Evolutionary conservation across 2,888 invertebrate genomes (phyloP).

Genomic region (Laspeyria flexula): DNA sequence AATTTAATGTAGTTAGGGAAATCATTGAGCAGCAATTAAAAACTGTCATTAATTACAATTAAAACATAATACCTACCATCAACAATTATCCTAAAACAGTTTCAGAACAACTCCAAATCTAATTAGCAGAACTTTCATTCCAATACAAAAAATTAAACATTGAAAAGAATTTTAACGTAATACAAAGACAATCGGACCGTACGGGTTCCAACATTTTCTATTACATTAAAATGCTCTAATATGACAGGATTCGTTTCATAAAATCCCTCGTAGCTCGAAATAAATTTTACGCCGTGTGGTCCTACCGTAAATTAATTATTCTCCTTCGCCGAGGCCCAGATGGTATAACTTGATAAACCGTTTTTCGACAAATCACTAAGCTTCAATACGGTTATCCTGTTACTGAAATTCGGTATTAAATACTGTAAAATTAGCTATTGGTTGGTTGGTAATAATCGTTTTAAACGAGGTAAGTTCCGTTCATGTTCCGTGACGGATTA

Average conservation of each 20-base stretch:
- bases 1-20: no score
- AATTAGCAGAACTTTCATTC: not conserved
- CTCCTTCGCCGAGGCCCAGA: slow-evolving; percentile 17
- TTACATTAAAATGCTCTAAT: slow-evolving; percentile 17
- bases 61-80: no score
- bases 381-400: slow-evolving; percentile 10
- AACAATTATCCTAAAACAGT: no score
- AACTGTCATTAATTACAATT: no score
- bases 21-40: no score
- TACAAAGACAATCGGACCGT: slow-evolving; percentile 5
- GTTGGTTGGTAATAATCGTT: not conserved
- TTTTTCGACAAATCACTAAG: slow-evolving; percentile 23
- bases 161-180: slow-evolving; percentile 1
- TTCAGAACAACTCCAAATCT: no score
- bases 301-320: slow-evolving; percentile 50
- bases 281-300: slow-evolving; percentile 46
- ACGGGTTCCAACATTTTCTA: slow-evolving; percentile 12
- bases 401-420: not conserved
- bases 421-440: not conserved
- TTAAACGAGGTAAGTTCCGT: no score
- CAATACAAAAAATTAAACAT: not conserved
- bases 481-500: no score
- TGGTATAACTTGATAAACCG: slow-evolving; percentile 34
- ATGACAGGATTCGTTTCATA: slow-evolving; percentile 23
- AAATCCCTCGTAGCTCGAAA: slow-evolving; percentile 31